Percentiles rank a stretch among this genome's conserved stretches.
phyloP scores from a whole-genome alignment of 30 jellyfish, hydroid and myxozoan genomes.

The Pelagia noctiluca region DNA sequence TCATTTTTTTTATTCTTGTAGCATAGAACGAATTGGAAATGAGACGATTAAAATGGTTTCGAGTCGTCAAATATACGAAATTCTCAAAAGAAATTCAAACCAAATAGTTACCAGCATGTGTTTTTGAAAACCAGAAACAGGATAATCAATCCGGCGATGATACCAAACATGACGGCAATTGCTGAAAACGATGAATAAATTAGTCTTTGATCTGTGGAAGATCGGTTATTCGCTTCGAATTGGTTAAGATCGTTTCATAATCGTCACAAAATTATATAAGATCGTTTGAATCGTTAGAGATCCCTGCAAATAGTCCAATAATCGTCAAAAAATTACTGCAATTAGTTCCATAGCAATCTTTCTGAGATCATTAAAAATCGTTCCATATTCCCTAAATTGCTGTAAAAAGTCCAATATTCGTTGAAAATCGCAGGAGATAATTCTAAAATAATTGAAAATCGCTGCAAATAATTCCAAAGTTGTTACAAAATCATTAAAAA shows the following conservation, averaged over 20 bases:
- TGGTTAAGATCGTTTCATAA: neutral
- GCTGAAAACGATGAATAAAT: constrained; percentile 14
- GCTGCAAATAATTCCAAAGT: too few species aligned
- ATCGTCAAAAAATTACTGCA: neutral
- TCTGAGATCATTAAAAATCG: too few species aligned
- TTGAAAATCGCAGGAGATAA: too few species aligned
- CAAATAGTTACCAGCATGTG: constrained; percentile 18
- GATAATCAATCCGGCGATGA: constrained; percentile 14
- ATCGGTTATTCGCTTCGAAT: neutral
- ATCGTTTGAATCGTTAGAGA: neutral
- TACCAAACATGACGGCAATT: constrained; percentile 55
- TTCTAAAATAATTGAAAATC: too few species aligned
- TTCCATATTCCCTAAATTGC: too few species aligned
- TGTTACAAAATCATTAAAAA: too few species aligned
- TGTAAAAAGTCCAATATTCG: too few species aligned
- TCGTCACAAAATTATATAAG: neutral
- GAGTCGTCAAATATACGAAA: neutral
- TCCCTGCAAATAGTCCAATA: neutral
- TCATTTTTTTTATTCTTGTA: too few species aligned
- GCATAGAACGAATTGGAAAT: too few species aligned
- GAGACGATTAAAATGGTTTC: neutral
- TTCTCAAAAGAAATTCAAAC: neutral
- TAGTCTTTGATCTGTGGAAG: neutral
- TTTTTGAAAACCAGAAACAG: constrained; percentile 11
- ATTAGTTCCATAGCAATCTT: neutral